phyloP scores from a whole-genome alignment of 2,888 invertebrate species.

The Drymonia ruficornis region DNA sequence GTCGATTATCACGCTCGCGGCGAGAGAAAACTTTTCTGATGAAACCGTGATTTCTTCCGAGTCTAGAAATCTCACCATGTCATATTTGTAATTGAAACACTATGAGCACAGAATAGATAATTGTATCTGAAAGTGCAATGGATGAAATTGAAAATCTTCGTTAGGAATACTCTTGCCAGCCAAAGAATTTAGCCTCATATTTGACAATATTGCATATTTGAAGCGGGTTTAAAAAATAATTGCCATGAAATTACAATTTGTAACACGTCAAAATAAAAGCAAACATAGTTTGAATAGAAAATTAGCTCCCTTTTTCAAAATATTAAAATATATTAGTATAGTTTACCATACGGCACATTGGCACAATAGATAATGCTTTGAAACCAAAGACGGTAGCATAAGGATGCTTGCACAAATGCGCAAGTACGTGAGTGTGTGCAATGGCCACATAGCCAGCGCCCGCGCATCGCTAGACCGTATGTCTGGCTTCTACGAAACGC shows the following conservation, averaged over 20 bases:
- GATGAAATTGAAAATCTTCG: too few relatives aligned
- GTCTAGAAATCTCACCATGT: slow-evolving; percentile 5
- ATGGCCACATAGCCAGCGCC: slow-evolving; percentile 47
- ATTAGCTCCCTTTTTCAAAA: too few relatives aligned
- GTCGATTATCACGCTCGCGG: slow-evolving; percentile 1
- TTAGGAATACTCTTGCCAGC: too few relatives aligned
- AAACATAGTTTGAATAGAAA: too few relatives aligned
- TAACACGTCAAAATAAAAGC: too few relatives aligned
- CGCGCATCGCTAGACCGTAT: slow-evolving; percentile 63
- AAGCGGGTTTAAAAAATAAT: too few relatives aligned
- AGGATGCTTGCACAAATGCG: background rate
- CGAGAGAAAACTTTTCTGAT: slow-evolving; percentile 5
- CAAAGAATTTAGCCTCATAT: too few relatives aligned
- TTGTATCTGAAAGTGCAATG: too few relatives aligned
- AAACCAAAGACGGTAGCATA: background rate
- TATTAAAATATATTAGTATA: too few relatives aligned
- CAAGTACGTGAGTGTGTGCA: background rate
- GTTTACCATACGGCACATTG: too few relatives aligned
- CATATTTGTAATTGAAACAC: slow-evolving; percentile 6
- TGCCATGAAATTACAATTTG: too few relatives aligned
- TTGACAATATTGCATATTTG: too few relatives aligned
- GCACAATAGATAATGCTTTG: background rate
- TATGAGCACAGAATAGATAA: background rate
- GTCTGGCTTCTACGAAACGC: slow-evolving; percentile 67
- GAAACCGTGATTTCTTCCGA: slow-evolving; percentile 3